These are phyloP conservation scores for Rhyacichthys aspro DNA, from an alignment of 2,797 vertebrate species.

Conservation along the genomic window DNA sequence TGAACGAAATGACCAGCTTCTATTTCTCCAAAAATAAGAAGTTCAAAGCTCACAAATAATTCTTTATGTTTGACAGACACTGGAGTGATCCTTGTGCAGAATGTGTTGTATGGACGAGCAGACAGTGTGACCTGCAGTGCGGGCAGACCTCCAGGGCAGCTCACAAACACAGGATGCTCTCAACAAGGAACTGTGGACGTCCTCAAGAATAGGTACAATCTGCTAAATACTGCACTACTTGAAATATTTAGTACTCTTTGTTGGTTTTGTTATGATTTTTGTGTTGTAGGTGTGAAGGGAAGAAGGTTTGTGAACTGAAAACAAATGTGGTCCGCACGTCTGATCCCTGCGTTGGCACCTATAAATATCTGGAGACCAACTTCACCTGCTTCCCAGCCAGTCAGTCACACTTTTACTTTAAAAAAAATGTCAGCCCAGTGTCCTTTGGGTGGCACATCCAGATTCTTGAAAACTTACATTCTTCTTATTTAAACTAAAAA, in stretches of 20 bases:
- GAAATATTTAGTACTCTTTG: not conserved
- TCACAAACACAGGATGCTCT: conserved; percentile 29
- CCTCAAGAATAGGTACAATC: conserved; percentile 27
- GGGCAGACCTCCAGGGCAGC: not conserved
- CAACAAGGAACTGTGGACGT: not conserved
- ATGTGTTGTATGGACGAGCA: conserved; percentile 42
- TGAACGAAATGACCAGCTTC: not conserved
- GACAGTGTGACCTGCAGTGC: conserved; percentile 40
- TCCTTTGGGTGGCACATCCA: too few relatives aligned
- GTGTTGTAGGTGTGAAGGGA: conserved; percentile 56
- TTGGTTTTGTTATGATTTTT: not conserved
- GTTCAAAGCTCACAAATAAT: too few relatives aligned
- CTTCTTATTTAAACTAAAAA: too few relatives aligned
- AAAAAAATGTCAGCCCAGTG: too few relatives aligned
- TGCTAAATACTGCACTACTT: not conserved
- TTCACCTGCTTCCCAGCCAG: conserved; percentile 48
- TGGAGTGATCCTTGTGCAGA: conserved; percentile 47
- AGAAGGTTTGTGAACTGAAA: conserved; percentile 43
- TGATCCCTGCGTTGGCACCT: conserved; percentile 36
- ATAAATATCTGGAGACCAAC: conserved; percentile 57
- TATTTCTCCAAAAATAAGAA: too few relatives aligned
- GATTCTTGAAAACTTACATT: too few relatives aligned
- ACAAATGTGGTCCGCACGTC: not conserved
- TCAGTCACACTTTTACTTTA: conserved; percentile 30
- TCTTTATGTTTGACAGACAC: conserved; percentile 11